Base-by-base conservation (phyloP, 2,888 invertebrate species). In the Xestia ashworthii region DNA sequence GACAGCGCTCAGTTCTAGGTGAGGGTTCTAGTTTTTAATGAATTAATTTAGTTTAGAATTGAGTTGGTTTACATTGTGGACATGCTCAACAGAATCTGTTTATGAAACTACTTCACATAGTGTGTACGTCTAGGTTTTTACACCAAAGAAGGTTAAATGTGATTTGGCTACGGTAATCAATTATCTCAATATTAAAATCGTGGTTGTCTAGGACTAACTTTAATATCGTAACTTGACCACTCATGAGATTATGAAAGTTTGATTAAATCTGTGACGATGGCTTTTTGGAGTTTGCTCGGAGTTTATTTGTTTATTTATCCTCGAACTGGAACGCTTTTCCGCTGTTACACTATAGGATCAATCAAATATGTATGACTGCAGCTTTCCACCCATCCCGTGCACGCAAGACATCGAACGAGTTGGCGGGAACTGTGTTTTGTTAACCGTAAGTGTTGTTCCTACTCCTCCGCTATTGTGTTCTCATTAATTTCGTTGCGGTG, bases 41-140 rank as follows among this genome's bases (percentile, higher is more conserved):
- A 84, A 82, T 74, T 83, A 71, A 80, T 84, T 83, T 55, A 46
- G 69, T 83, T 58, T 50, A 41, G 44, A 58, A 46, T 71, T 64
- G 50, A 70, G 60, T n/a, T 48, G 55, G 69, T 79, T 80, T 67
- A 65, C 65, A 71, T 67, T 71, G 69, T 65, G 60, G 48, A 50
- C 46, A 66, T 53, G n/a, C 60, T 70, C 65, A 32, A 48, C 46
- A 22, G 48, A 76, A 58, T 53, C 41, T 58, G 48, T 72, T 72
- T 53, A 25, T 11, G 58, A 46, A 50, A 66, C 55, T 72, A 32
- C 8, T 53, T 32, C 32, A 65, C 44, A 14, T 25, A 38, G 50
- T 60, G 38, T 19, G 44, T 16, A 55, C 3, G 5, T 1, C 14
- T 12, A 8, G n/a, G 14, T 38, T 67, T 38, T 16, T 16, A 12